phyloP scores from a whole-genome alignment of 2,113 vertebrate genomes.

The Centropristis striata region DNA sequence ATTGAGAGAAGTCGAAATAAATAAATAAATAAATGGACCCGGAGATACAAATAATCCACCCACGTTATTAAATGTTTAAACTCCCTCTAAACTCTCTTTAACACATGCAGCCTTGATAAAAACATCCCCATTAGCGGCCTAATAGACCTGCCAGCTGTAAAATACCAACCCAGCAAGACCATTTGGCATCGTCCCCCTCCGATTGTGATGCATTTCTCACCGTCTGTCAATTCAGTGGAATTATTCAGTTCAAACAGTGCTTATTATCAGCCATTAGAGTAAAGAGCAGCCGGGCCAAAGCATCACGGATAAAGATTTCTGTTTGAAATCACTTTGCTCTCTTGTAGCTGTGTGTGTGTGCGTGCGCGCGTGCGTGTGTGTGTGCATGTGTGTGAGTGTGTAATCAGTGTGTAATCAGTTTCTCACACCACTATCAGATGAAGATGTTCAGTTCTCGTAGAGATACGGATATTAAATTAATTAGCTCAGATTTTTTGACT shows the following conservation, averaged over 20 bases:
- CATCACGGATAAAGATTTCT: conserved; percentile 12
- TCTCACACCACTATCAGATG: conserved; percentile 9
- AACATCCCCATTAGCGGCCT: conserved; percentile 17
- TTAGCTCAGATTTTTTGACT: too few relatives aligned
- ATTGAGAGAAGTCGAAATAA: neutral
- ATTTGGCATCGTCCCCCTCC: conserved; percentile 6
- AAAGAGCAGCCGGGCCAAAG: neutral
- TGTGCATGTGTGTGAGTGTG: neutral
- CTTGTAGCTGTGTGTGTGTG: conserved; percentile 1
- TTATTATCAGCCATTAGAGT: conserved; percentile 14
- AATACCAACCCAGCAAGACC: conserved; percentile 3
- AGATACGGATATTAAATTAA: too few relatives aligned
- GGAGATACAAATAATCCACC: neutral
- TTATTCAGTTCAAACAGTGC: conserved; percentile 22
- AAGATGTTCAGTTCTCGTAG: too few relatives aligned
- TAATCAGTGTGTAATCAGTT: conserved; percentile 19
- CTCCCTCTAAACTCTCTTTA: neutral
- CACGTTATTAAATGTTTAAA: conserved; percentile 5
- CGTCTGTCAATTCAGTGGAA: conserved; percentile 14
- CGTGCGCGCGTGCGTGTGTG: neutral
- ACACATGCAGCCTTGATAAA: conserved; percentile 1
- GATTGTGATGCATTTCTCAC: neutral
- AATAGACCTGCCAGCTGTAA: conserved; percentile 13
- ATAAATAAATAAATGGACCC: neutral
- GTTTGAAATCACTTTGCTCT: neutral